Evolutionary conservation across 2,797 vertebrate species (phyloP), one percentile per base, ranked within the genome.

Genomic region (Prunella strophiata): DNA sequence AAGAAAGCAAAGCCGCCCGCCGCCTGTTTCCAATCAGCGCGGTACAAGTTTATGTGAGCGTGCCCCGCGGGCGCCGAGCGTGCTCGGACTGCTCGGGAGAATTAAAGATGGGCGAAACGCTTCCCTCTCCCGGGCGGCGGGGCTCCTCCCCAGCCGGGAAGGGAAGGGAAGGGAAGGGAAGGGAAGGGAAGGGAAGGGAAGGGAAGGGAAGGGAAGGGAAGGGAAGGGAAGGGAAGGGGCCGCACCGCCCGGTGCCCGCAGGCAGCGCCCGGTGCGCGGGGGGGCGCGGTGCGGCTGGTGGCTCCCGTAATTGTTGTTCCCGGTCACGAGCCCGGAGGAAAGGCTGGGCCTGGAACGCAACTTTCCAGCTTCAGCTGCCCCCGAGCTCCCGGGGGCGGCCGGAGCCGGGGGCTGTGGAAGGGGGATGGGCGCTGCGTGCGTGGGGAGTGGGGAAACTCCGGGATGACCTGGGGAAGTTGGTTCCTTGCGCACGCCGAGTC

Each of bases 1-100:
- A 48, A 36, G 15, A 7, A 40, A 71, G 61, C 59, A 34, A 51
- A 83, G 48, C 59, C 88, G 80, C 78, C 94, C 91, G 87, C 95
- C 93, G 97, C 97, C 97, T 98, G 98, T 96, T 98, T 97, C 97
- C 97, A 97, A 97, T 98, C 98, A 97, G 73, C 85, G 93, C 95
- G 96, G 96, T 97, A 96, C 97, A 97, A 98, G 97, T 98, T 98
- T 97, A 97, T 98, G 96, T 80, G 96, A 96, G 97, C 96, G 94
- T 95, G 94, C 96, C 98, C 97, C 91, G 97, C 94, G 96, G 98
- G 97, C 96, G 95, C 88, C 86, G 79, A 97, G 97, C 96, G 98
- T 91, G 97, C 97, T 97, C 96, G 97, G 97, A 94, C 97, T 97
- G 96, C 74, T 97, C 93, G 96, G 97, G 97, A 94, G 96, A 97